Evolutionary conservation across 2,113 vertebrate species (phyloP).

Genomic region (Limnothrissa miodon): DNA sequence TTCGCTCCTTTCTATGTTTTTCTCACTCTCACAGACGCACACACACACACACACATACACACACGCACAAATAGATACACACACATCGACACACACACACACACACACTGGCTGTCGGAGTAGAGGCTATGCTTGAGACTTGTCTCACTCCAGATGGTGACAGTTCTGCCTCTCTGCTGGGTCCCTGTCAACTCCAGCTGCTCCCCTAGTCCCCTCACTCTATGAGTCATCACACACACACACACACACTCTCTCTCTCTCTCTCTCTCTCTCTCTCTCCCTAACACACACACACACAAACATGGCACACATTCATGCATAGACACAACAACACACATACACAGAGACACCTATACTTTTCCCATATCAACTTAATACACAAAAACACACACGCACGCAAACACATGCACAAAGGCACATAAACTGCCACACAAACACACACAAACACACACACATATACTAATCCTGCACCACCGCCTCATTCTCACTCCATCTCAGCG

Average conservation of each 20-base stretch:
- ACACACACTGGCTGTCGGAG: conserved; percentile 24
- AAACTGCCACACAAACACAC: not conserved
- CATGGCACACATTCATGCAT: not conserved
- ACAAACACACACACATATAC: not conserved
- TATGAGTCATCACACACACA: conserved; percentile 61
- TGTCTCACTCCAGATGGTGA: conserved; percentile 68
- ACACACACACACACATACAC: not conserved
- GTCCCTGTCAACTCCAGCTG: conserved; percentile 63
- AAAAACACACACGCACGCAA: not conserved
- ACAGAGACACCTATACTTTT: not conserved
- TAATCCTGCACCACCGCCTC: not conserved
- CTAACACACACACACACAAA: not conserved
- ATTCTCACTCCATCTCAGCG: conserved; percentile 7
- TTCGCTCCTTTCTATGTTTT: too few relatives aligned
- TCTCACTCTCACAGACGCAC: too few relatives aligned
- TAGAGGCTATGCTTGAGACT: conserved; percentile 35
- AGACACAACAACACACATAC: not conserved
- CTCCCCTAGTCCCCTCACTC: conserved; percentile 51
- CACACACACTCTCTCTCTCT: not conserved
- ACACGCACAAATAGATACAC: not conserved
- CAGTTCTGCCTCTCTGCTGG: conserved; percentile 58
- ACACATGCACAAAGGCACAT: not conserved
- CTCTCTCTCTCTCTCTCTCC: not conserved
- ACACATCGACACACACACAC: conserved; percentile 13
- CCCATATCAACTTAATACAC: not conserved